Percentiles rank a stretch among this genome's conserved stretches.
Evolutionary conservation across 2,888 invertebrate genomes (phyloP).

Genomic region (Adineta ricciae): DNA sequence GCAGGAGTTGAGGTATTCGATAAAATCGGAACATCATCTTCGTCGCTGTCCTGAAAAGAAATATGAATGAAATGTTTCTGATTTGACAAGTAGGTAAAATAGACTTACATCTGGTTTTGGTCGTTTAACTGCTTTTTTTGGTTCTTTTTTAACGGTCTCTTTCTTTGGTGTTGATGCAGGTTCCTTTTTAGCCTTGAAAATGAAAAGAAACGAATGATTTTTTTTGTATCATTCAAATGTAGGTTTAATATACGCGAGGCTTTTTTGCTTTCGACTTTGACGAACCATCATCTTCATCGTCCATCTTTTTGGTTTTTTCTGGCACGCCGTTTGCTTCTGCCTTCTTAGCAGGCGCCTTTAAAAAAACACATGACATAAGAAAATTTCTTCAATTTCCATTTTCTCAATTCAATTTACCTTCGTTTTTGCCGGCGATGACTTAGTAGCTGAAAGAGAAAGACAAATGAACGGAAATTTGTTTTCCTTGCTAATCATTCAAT

Average conservation of each 20-base stretch:
- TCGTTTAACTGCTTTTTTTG: not conserved
- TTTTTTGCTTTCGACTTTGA: not conserved
- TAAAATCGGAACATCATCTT: slow-evolving; percentile 23
- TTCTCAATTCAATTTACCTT: not conserved
- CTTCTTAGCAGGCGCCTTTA: not conserved
- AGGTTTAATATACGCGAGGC: not conserved
- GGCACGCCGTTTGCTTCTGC: not conserved
- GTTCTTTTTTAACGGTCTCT: slow-evolving; percentile 9
- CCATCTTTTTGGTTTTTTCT: not conserved
- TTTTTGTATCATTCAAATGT: not conserved
- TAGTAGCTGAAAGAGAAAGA: not conserved
- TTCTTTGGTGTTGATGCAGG: slow-evolving; percentile 22
- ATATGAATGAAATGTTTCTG: too few relatives aligned
- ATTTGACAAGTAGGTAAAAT: too few relatives aligned
- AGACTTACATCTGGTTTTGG: not conserved
- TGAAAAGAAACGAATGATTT: not conserved
- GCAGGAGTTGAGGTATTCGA: not conserved
- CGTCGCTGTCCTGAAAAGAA: not conserved
- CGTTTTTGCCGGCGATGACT: slow-evolving; percentile 13
- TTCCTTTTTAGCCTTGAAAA: slow-evolving; percentile 8
- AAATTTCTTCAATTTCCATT: too few relatives aligned
- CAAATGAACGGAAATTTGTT: too few relatives aligned
- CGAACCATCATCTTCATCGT: not conserved
- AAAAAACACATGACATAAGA: too few relatives aligned
- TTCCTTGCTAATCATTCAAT: not conserved